These are phyloP conservation scores for Lymantria dispar DNA, from an alignment of 2,888 invertebrate genomes.

Conservation along the genomic window DNA sequence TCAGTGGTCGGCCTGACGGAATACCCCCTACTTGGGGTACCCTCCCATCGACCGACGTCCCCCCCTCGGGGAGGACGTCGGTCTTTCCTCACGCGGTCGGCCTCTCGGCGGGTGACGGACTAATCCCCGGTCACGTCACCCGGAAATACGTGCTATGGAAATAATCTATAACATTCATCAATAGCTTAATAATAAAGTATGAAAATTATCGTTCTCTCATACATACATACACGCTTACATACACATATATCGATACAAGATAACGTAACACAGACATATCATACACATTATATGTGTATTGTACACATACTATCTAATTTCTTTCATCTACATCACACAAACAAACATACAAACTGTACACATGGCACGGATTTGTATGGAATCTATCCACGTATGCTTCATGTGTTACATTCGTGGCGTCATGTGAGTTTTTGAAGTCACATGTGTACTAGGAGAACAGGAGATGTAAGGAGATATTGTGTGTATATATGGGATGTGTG, in stretches of 20 bases:
- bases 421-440: conserved; percentile 76
- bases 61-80: no score
- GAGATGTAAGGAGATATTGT: conserved; percentile 36
- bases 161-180: no score
- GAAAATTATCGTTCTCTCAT: background rate
- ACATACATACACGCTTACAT: conserved; percentile 10
- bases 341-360: conserved; percentile 28
- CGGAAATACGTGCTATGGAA: no score
- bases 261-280: conserved; percentile 14
- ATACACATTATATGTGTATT: conserved; percentile 17
- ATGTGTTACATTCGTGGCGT: conserved; percentile 55
- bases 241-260: conserved; percentile 9
- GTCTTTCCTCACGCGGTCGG: no score
- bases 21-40: no score
- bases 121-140: no score
- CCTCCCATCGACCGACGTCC: no score
- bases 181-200: no score
- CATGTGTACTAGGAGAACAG: conserved; percentile 72
- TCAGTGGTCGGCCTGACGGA: no score
- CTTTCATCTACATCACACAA: conserved; percentile 25
- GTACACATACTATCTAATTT: conserved; percentile 24
- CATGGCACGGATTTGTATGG: conserved; percentile 21
- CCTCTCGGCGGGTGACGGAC: no score
- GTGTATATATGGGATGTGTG: conserved; percentile 44
- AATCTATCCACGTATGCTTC: conserved; percentile 33